These are phyloP conservation scores for Bathynomus jamesi DNA, from an alignment of 1,140 invertebrate genomes.

Conservation along the genomic window DNA sequence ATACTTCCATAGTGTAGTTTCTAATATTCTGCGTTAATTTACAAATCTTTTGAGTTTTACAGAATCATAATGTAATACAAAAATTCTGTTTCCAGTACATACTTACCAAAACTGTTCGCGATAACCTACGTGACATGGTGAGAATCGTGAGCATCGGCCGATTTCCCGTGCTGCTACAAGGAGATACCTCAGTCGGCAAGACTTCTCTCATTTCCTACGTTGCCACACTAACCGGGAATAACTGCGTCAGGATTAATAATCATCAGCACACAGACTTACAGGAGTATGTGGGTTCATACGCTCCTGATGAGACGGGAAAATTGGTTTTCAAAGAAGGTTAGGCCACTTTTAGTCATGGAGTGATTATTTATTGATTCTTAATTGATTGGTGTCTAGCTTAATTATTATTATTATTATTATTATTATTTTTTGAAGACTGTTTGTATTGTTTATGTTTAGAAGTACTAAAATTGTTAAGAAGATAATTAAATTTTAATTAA, in stretches of 20 bases:
- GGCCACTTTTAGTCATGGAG: neutral
- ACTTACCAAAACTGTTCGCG: slow-evolving; percentile 74
- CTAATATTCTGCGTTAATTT: too few species aligned
- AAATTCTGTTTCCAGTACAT: slow-evolving; percentile 62
- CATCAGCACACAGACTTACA: slow-evolving; percentile 98
- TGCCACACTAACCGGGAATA: slow-evolving; percentile 81
- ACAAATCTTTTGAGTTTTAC: slow-evolving; percentile 3
- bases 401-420: neutral
- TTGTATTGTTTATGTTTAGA: too few species aligned
- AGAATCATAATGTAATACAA: too few species aligned
- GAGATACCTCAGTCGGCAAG: slow-evolving; percentile 98
- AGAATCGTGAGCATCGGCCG: slow-evolving; percentile 77
- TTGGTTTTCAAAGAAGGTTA: slow-evolving; percentile 85
- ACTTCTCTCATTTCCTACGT: slow-evolving; percentile 93
- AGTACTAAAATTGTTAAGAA: too few species aligned
- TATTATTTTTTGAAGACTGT: neutral
- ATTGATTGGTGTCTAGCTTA: neutral
- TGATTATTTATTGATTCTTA: neutral
- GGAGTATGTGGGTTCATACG: slow-evolving; percentile 91
- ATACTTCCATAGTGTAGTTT: too few species aligned
- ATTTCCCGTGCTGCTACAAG: slow-evolving; percentile 81
- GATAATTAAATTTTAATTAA: too few species aligned
- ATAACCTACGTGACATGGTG: slow-evolving; percentile 82
- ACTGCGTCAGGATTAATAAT: slow-evolving; percentile 95
- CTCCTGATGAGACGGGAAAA: slow-evolving; percentile 72